A percentile compares a stretch with the other conserved stretches of the same genome.
Conservation (phyloP, 2,113 vertebrate species). For the Hemicordylus capensis region DNA sequence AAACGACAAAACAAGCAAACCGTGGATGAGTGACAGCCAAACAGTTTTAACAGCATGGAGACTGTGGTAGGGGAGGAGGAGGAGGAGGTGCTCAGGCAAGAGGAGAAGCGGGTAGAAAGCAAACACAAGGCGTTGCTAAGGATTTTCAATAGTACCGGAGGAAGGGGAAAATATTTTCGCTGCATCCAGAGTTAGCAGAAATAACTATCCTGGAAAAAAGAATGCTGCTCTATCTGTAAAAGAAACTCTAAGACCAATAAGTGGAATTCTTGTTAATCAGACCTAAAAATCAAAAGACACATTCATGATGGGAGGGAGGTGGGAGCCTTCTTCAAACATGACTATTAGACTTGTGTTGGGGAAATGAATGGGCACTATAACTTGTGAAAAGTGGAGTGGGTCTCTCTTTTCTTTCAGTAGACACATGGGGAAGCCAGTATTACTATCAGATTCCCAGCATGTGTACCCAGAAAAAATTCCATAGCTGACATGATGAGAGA, state of each 20-base stretch:
- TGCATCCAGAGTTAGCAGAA: constrained; percentile 10
- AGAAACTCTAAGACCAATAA: background rate
- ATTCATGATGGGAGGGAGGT: too few relatives aligned
- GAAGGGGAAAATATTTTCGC: constrained; percentile 33
- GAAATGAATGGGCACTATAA: background rate
- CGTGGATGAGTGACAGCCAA: constrained; percentile 66
- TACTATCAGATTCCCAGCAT: too few relatives aligned
- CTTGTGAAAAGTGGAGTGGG: background rate
- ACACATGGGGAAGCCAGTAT: background rate
- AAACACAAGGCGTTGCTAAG: constrained; percentile 37
- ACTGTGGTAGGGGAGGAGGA: constrained; percentile 14
- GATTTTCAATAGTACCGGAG: background rate
- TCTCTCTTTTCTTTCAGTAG: background rate
- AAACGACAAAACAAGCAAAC: constrained; percentile 68
- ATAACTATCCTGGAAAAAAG: background rate
- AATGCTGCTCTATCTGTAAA: background rate
- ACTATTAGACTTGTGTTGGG: background rate
- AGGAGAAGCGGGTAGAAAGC: constrained; percentile 34
- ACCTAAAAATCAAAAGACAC: background rate
- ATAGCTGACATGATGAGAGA: too few relatives aligned
- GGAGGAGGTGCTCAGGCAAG: constrained; percentile 24
- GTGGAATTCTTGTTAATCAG: background rate
- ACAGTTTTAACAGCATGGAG: constrained; percentile 51
- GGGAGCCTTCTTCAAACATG: background rate
- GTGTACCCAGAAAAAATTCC: background rate